These are phyloP conservation scores for Hypanus sabinus DNA, from an alignment of 2,113 vertebrate species.

Conservation along the genomic window DNA sequence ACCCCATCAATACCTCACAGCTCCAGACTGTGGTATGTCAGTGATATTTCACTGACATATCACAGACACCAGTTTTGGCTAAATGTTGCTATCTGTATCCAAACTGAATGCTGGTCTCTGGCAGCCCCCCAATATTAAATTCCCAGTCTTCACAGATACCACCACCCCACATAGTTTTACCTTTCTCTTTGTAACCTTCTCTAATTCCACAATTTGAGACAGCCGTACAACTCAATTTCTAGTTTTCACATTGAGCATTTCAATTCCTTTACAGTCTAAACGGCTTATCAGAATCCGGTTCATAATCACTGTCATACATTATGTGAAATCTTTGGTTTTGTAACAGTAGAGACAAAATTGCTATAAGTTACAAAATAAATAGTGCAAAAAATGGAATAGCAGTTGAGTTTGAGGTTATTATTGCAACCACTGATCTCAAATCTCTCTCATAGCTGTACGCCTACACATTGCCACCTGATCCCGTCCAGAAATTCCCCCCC, in stretches of 20 bases:
- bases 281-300: no score
- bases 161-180: background rate
- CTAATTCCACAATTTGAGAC: background rate
- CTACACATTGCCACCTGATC: no score
- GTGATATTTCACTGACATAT: no score
- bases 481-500: background rate
- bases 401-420: no score
- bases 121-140: background rate
- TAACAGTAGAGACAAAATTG: no score
- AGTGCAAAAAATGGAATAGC: no score
- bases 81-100: background rate
- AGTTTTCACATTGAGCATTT: background rate
- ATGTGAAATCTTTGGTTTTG: no score
- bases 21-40: no score
- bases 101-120: background rate
- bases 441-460: no score
- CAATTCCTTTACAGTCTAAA: background rate
- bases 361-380: no score
- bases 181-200: background rate
- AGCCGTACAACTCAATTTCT: background rate
- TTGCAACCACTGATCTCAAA: no score
- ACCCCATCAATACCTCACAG: constrained; percentile 38
- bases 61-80: constrained; percentile 40
- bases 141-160: background rate
- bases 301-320: no score